Evolutionary conservation across 2,113 vertebrate species (phyloP).

Genomic region (Ammospiza caudacuta): DNA sequence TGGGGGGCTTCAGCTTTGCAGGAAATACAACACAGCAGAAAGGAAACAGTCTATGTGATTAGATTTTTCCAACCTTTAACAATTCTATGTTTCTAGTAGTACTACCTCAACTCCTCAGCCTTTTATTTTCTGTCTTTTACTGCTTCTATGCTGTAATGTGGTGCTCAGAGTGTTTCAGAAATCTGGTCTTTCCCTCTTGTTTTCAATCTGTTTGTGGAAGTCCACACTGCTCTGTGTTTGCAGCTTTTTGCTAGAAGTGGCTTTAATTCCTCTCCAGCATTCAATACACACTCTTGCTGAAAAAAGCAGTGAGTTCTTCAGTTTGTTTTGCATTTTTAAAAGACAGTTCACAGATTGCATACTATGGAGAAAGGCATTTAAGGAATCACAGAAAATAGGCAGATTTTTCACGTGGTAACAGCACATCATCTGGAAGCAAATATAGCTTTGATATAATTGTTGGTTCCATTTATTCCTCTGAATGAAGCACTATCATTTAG

Average conservation of each 20-base stretch:
- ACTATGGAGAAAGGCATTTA: background rate
- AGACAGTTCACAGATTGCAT: background rate
- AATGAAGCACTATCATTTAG: slow-evolving; percentile 19
- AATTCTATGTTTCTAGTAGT: background rate
- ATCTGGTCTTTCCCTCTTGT: background rate
- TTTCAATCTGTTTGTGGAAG: background rate
- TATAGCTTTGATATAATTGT: slow-evolving; percentile 30
- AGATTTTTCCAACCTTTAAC: background rate
- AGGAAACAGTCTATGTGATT: background rate
- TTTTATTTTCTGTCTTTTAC: background rate
- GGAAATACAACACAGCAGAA: background rate
- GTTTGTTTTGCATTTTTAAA: background rate
- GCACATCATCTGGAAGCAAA: background rate
- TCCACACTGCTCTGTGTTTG: background rate
- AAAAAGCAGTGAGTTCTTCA: background rate
- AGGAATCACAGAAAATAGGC: background rate
- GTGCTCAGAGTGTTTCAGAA: background rate
- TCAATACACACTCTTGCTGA: background rate
- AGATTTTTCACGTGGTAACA: background rate
- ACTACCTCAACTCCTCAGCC: background rate
- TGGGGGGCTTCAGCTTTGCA: background rate
- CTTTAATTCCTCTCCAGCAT: background rate
- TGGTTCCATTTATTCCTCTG: slow-evolving; percentile 36
- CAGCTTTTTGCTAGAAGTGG: background rate
- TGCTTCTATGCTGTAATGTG: background rate